Evolutionary conservation across 2,113 vertebrate genomes (phyloP).

Genomic region (Scomber colias): DNA sequence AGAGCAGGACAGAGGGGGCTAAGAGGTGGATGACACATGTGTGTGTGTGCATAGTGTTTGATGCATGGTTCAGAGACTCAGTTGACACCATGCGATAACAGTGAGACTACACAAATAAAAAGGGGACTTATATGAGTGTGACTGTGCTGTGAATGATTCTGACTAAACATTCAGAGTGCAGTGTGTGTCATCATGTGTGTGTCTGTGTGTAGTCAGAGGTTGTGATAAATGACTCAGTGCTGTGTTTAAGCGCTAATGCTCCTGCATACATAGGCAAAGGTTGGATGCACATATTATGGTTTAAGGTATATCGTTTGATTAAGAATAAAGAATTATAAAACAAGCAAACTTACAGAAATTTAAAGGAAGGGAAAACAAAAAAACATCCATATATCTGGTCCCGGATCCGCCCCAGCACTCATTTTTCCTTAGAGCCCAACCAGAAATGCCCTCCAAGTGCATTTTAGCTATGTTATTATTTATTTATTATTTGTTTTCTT

Average conservation of each 20-base stretch:
- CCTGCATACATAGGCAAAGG: background rate
- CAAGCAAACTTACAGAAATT: no score
- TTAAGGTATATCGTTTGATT: no score
- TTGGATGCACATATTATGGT: background rate
- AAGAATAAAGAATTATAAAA: no score
- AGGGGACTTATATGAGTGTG: slow-evolving; percentile 27
- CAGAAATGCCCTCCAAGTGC: no score
- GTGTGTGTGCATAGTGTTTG: slow-evolving; percentile 32
- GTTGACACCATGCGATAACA: slow-evolving; percentile 38
- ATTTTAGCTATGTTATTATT: no score
- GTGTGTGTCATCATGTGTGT: slow-evolving; percentile 4
- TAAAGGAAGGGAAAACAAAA: no score
- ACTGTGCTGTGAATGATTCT: slow-evolving; percentile 11
- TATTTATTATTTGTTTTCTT: no score
- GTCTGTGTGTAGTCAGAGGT: background rate
- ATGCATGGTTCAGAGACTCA: slow-evolving; percentile 62
- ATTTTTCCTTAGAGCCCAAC: no score
- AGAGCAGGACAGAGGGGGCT: slow-evolving; percentile 6
- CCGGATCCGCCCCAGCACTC: no score
- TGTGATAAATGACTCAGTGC: background rate
- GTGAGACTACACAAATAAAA: slow-evolving; percentile 51
- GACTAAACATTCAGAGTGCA: slow-evolving; percentile 12
- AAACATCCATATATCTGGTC: no score
- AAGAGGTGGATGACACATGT: slow-evolving; percentile 22
- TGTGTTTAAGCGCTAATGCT: background rate